A percentile compares a stretch with the other conserved stretches of the same genome.
Conservation (phyloP, 2,113 vertebrate genomes). For the Zosterops hypoxanthus region DNA sequence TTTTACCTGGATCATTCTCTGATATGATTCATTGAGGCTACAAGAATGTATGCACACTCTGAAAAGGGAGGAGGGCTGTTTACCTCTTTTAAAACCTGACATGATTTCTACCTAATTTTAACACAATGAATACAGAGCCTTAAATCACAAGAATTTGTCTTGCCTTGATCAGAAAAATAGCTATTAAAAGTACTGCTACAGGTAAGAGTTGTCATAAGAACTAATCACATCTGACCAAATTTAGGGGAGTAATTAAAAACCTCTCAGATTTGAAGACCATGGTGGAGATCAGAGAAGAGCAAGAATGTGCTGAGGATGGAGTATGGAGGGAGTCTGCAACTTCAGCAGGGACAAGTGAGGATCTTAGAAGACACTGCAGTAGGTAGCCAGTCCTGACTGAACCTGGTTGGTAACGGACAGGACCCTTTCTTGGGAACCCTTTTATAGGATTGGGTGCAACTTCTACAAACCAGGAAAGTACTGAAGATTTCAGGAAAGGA, state of each 20-base stretch:
- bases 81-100: neutral
- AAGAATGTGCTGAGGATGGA: neutral
- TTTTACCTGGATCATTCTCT: neutral
- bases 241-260: neutral
- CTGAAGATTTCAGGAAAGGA: neutral
- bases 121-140: neutral
- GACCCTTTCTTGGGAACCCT: neutral
- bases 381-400: neutral
- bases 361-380: neutral
- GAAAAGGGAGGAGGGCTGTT: neutral
- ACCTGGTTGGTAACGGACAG: neutral
- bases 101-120: neutral
- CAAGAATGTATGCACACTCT: neutral
- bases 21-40: neutral
- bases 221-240: neutral
- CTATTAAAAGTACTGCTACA: neutral
- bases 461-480: neutral
- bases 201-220: neutral
- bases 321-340: neutral
- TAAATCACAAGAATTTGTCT: neutral
- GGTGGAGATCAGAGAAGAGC: neutral
- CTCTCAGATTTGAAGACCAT: neutral
- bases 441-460: neutral
- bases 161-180: neutral
- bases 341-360: neutral